phyloP scores from a whole-genome alignment of 2,113 vertebrate genomes.

The Scatophagus argus region DNA sequence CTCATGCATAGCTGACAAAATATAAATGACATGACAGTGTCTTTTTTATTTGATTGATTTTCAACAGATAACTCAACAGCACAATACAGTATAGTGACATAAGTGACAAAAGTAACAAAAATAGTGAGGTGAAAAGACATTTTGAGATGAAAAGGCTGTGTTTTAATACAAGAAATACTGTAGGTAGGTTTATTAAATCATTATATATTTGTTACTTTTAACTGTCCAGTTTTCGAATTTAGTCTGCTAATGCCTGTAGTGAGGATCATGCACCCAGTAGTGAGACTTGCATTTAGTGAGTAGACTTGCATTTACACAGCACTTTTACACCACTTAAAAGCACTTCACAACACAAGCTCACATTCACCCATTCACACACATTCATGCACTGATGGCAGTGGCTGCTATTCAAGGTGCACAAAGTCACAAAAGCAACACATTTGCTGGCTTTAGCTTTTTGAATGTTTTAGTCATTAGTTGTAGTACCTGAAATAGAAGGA shows the following conservation, averaged over 20 bases:
- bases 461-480: neutral
- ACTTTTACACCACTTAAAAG: too few relatives aligned
- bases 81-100: neutral
- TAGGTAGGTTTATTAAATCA: neutral
- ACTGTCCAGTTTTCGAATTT: neutral
- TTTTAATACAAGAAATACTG: neutral
- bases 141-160: neutral
- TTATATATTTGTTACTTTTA: neutral
- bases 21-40: neutral
- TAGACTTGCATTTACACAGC: too few relatives aligned
- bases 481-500: neutral
- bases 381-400: too few relatives aligned
- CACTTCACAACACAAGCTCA: too few relatives aligned
- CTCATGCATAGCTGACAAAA: neutral
- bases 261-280: neutral
- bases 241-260: neutral
- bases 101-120: conserved; percentile 6
- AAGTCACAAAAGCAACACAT: neutral
- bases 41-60: neutral
- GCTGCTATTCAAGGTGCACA: neutral
- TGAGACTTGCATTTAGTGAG: too few relatives aligned
- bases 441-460: neutral
- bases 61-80: neutral
- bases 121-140: neutral
- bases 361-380: too few relatives aligned